Percentiles rank a stretch among this genome's conserved stretches.
phyloP scores from a whole-genome alignment of 2,113 vertebrate species.

The Prolemur simus region DNA sequence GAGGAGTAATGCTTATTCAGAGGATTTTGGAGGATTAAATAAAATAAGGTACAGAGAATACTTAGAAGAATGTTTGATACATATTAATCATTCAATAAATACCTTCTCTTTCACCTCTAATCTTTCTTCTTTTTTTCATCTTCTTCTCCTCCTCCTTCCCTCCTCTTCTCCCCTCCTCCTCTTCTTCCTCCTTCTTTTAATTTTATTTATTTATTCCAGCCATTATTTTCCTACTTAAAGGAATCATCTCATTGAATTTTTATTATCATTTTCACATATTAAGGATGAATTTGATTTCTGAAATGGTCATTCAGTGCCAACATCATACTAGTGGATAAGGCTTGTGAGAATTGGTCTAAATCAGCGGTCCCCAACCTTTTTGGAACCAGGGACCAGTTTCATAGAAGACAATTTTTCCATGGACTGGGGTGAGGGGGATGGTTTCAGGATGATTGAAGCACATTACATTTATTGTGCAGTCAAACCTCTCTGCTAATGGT shows the following conservation, averaged over 20 bases:
- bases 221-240: not conserved
- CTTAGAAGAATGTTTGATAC: not conserved
- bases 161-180: not conserved
- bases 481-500: no score
- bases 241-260: not conserved
- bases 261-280: not conserved
- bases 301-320: not conserved
- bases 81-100: not conserved
- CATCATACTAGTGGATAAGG: not conserved
- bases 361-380: no score
- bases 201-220: not conserved
- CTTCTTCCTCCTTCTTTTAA: not conserved
- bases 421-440: no score
- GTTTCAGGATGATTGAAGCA: no score
- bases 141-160: not conserved
- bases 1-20: not conserved
- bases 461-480: no score
- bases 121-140: not conserved
- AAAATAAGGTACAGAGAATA: not conserved
- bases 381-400: no score
- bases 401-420: no score
- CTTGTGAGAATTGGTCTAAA: accelerated
- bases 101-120: not conserved
- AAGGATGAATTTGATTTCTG: not conserved
- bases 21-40: not conserved